Evolutionary conservation across 2,888 invertebrate genomes (phyloP).

Genomic region (Cataglyphis albicans): DNA sequence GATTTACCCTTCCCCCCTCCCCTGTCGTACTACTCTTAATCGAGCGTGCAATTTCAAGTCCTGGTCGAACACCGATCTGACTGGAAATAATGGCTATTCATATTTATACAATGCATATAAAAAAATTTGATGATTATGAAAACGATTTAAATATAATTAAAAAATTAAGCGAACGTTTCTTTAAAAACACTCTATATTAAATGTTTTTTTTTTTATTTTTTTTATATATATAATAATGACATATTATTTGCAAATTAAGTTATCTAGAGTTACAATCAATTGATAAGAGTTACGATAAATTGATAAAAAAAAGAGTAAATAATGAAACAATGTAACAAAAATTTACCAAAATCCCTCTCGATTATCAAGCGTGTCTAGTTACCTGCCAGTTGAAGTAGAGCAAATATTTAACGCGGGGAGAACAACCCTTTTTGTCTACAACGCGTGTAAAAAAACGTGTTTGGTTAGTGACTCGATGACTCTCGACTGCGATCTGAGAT

Average conservation of each 20-base stretch:
- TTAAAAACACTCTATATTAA: neutral
- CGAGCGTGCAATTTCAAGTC: constrained; percentile 72
- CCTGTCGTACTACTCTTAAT: constrained; percentile 65
- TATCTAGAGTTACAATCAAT: neutral
- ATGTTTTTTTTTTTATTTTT: neutral
- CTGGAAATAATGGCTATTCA: constrained; percentile 14
- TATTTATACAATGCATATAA: neutral
- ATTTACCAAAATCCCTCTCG: constrained; percentile 2
- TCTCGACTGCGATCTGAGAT: constrained; percentile 36
- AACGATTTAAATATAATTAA: neutral
- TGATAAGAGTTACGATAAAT: too few species aligned
- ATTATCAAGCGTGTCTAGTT: constrained; percentile 38
- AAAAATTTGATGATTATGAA: neutral
- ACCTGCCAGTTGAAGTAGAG: constrained; percentile 76
- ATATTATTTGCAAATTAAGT: constrained; percentile 11
- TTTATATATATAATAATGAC: neutral
- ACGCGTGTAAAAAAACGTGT: constrained; percentile 54
- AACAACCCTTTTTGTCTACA: constrained; percentile 71
- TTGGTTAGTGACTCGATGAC: constrained; percentile 51
- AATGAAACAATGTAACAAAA: neutral
- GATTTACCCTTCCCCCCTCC: constrained; percentile 61
- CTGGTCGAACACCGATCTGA: neutral
- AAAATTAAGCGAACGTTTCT: neutral
- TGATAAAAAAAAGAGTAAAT: neutral
- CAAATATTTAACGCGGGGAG: constrained; percentile 81